These are phyloP conservation scores for Conchocele bisecta DNA, from an alignment of 2,888 invertebrate genomes.

Conservation along the genomic window DNA sequence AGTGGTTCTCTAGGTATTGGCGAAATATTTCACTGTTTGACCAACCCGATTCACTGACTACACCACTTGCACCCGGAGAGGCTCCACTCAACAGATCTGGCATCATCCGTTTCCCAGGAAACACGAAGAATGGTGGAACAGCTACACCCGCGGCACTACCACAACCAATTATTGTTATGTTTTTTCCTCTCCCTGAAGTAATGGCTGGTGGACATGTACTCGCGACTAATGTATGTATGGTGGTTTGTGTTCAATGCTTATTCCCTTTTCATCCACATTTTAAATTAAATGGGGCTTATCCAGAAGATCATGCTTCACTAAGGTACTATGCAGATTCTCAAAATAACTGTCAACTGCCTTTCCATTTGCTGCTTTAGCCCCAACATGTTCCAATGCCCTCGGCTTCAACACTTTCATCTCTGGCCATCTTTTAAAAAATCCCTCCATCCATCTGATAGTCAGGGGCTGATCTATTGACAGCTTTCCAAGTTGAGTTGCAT, in stretches of 20 bases:
- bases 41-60: conserved; percentile 38
- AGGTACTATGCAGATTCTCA: conserved; percentile 1
- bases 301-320: conserved; percentile 9
- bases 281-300: conserved; percentile 37
- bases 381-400: not conserved
- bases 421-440: not conserved
- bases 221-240: conserved; percentile 24
- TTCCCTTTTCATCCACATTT: conserved; percentile 47
- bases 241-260: conserved; percentile 27
- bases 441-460: conserved; percentile 13
- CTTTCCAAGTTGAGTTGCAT: not conserved
- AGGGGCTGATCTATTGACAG: not conserved
- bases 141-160: conserved; percentile 35
- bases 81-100: conserved; percentile 16
- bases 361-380: conserved; percentile 5
- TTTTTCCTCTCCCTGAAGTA: conserved; percentile 14
- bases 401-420: not conserved
- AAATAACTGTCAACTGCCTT: conserved; percentile 3
- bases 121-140: conserved; percentile 45
- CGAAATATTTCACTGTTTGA: conserved; percentile 35
- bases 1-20: conserved; percentile 41
- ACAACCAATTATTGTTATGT: conserved; percentile 26
- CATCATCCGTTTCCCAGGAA: conserved; percentile 40
- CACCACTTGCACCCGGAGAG: conserved; percentile 25
- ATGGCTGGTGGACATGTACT: conserved; percentile 13